These are phyloP conservation scores for Drosophila saltans DNA, from an alignment of 1,140 invertebrate species.

Conservation along the genomic window DNA sequence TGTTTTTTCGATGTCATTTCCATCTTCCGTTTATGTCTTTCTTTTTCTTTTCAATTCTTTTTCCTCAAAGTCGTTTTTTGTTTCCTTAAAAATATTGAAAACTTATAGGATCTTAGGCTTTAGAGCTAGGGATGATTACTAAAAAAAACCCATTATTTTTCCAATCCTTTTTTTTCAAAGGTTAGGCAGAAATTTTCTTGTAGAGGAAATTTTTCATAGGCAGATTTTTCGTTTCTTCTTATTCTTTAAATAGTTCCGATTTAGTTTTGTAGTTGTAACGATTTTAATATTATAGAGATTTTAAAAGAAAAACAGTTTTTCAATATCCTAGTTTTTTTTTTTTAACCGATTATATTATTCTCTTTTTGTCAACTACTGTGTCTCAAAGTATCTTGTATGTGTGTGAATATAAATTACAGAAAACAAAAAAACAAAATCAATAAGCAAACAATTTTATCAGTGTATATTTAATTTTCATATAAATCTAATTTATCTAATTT, in stretches of 20 bases:
- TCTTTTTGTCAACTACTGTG: constrained; percentile 62
- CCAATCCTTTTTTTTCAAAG: neutral
- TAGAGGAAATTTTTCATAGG: constrained; percentile 21
- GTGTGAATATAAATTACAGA: constrained; percentile 80
- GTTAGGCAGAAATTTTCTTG: constrained; percentile 17
- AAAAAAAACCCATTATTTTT: neutral
- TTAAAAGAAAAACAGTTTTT: constrained; percentile 23
- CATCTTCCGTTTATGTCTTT: constrained; percentile 36
- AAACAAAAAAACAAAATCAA: constrained; percentile 35
- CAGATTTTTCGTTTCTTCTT: neutral
- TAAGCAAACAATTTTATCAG: constrained; percentile 41
- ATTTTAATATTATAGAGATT: neutral
- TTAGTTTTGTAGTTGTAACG: constrained; percentile 2
- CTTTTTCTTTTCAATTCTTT: constrained; percentile 16
- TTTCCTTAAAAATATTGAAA: neutral
- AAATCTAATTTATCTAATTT: constrained; percentile 43
- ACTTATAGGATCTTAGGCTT: neutral
- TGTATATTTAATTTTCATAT: constrained; percentile 47
- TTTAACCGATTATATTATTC: constrained; percentile 25
- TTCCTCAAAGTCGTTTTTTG: neutral
- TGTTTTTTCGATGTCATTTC: constrained; percentile 42
- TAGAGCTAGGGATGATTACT: constrained; percentile 10
- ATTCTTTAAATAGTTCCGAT: neutral
- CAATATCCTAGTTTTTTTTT: constrained; percentile 29
- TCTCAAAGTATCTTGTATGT: constrained; percentile 84